Evolutionary conservation across 2,113 vertebrate species (phyloP).

Genomic region (Rhynchomys soricoides): DNA sequence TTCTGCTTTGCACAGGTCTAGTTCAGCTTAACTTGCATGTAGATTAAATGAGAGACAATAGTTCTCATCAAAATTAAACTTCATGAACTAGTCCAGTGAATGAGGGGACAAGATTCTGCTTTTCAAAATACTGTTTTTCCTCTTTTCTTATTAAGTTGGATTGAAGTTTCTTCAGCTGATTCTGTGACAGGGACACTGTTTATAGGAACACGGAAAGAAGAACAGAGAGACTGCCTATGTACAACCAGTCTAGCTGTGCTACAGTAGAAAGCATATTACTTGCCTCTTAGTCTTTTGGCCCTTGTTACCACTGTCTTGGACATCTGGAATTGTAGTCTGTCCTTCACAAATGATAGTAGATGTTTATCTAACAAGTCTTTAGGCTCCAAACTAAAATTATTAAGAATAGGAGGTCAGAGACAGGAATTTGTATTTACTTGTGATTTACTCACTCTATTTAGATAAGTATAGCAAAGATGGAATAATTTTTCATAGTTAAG

Average conservation of each 20-base stretch:
- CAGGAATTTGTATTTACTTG: background rate
- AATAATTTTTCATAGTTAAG: background rate
- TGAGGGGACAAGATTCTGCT: background rate
- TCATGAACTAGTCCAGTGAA: background rate
- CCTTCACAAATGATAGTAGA: background rate
- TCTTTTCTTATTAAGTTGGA: background rate
- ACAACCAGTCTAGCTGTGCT: background rate
- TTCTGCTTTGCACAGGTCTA: background rate
- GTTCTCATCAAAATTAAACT: background rate
- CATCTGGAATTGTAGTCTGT: background rate
- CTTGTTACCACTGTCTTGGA: background rate
- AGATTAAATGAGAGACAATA: background rate
- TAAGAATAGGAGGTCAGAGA: background rate
- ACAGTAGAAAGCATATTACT: background rate
- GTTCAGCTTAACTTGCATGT: background rate
- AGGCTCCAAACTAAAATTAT: background rate
- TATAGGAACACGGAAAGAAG: background rate
- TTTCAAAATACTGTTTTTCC: background rate
- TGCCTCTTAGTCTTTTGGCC: background rate
- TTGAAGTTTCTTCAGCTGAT: background rate
- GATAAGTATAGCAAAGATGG: background rate
- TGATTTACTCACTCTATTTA: background rate
- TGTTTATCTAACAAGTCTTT: background rate
- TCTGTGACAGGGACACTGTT: background rate
- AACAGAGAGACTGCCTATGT: background rate